phyloP scores from a whole-genome alignment of 1,140 invertebrate species.

The Solenopsis fugax region DNA sequence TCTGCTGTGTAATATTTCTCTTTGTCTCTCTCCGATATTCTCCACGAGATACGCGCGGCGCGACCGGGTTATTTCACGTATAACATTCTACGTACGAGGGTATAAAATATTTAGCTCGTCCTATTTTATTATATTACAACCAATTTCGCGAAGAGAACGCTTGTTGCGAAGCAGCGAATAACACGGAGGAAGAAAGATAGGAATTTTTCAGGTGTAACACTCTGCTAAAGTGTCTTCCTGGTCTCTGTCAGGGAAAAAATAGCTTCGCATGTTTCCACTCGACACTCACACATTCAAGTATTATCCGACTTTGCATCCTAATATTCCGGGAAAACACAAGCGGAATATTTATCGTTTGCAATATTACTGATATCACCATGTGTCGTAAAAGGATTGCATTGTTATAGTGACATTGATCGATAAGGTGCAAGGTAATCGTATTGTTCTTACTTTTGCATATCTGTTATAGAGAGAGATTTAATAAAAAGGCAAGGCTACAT shows the following conservation, averaged over 20 bases:
- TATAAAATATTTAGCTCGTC: slow-evolving; percentile 61
- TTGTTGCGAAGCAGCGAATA: slow-evolving; percentile 39
- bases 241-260: slow-evolving; percentile 42
- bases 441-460: neutral
- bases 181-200: slow-evolving; percentile 32
- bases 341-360: slow-evolving; percentile 41
- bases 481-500: neutral
- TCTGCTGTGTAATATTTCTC: slow-evolving; percentile 55
- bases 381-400: neutral
- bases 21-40: slow-evolving; percentile 46
- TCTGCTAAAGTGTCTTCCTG: slow-evolving; percentile 41
- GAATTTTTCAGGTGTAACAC: slow-evolving; percentile 40
- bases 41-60: slow-evolving; percentile 1
- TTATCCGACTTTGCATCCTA: slow-evolving; percentile 37
- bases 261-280: slow-evolving; percentile 39
- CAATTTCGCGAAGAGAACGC: slow-evolving; percentile 36
- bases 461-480: slow-evolving; percentile 17
- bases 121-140: slow-evolving; percentile 59
- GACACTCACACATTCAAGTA: slow-evolving; percentile 28
- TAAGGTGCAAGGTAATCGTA: neutral
- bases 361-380: slow-evolving; percentile 21
- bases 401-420: slow-evolving; percentile 36
- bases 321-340: slow-evolving; percentile 25
- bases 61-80: slow-evolving; percentile 29
- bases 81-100: slow-evolving; percentile 29